Evolutionary conservation across 92 coral and sea anemone genomes (phyloP).

Genomic region (Actinernus sp.): DNA sequence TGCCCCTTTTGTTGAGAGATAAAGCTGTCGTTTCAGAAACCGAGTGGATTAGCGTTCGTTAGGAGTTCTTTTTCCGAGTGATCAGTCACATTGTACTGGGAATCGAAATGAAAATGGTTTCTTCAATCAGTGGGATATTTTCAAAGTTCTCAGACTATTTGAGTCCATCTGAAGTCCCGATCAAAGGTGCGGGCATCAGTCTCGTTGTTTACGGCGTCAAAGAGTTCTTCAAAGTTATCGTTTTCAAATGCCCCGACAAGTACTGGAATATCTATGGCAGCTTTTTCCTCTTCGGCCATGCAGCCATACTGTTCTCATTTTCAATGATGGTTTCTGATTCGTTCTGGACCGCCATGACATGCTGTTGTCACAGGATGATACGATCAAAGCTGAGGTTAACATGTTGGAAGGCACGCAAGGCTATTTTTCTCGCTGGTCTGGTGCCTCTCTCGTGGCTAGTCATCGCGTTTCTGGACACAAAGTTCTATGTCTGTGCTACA

Average conservation of each 20-base stretch:
- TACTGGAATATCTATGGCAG: constrained; percentile 36
- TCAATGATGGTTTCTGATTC: constrained; percentile 45
- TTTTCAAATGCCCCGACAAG: constrained; percentile 51
- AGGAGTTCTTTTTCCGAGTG: too few relatives aligned
- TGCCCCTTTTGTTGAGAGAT: too few relatives aligned
- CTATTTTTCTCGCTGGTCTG: constrained; percentile 36
- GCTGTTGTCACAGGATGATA: too few relatives aligned
- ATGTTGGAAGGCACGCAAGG: constrained; percentile 28
- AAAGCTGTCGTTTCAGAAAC: too few relatives aligned
- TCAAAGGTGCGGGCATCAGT: constrained; percentile 36
- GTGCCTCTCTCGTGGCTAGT: constrained; percentile 64
- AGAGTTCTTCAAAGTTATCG: constrained; percentile 55
- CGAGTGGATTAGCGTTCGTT: too few relatives aligned
- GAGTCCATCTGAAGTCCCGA: constrained; percentile 43
- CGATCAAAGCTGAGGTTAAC: too few relatives aligned
- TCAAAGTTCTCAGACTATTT: too few relatives aligned
- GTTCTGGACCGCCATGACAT: constrained; percentile 59
- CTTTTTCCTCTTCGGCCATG: constrained; percentile 60
- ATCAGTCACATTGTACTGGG: too few relatives aligned
- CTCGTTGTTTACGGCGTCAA: constrained; percentile 47
- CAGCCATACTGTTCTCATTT: constrained; percentile 43
- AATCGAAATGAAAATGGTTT: too few relatives aligned
- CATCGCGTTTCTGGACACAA: constrained; percentile 47
- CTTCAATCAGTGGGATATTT: too few relatives aligned
- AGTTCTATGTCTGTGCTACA: constrained; percentile 58